Base-by-base conservation (phyloP, 2,888 invertebrate species). In the Drosophila nigricruria region DNA sequence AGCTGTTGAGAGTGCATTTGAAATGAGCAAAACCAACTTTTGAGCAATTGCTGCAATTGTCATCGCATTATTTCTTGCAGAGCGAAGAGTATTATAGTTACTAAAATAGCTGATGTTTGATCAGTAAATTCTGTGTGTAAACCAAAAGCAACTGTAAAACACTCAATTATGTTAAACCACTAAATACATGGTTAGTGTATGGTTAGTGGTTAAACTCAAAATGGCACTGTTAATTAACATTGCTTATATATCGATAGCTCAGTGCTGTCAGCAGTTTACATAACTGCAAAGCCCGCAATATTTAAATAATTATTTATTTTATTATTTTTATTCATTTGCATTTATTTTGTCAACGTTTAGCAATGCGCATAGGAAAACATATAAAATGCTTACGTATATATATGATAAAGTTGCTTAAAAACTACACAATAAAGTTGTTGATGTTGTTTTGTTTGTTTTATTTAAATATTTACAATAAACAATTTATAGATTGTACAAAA, bases 381-480 rank as follows among this genome's bases (percentile, higher is more conserved):
- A 67, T 49, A 67, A 59, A 62, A 64, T 72, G 34, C 67, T 42
- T 68, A 56, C 18, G 45, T 53, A 60, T 53, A 42, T n/a, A 56
- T 62, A 47, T 42, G 23, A 32, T 42, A 34, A n/a, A 65, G 58
- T 56, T 58, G 34, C 82, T 86, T 86, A 83, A 34, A 32, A 59
- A 64, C 78, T 82, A 86, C 23, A 57, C 64, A 77, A 71, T 73
- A 57, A 59, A 68, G 16, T 16, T n/a, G 25, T 34, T 23, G 49
- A 40, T 52, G 52, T 47, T 38, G 45, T 43, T 59, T 73, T 32
- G 30, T 30, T 58, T 34, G 27, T 54, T 77, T 79, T 73, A 72
- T 82, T 79, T 86, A 83, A 81, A 86, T 82, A 82, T 82, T 83
- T 82, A 82, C 82, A 82, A 68, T 81, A 86, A 70, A 64, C 38